Conservation (phyloP, 2,888 invertebrate species). For the Pilophorus perplexus region DNA sequence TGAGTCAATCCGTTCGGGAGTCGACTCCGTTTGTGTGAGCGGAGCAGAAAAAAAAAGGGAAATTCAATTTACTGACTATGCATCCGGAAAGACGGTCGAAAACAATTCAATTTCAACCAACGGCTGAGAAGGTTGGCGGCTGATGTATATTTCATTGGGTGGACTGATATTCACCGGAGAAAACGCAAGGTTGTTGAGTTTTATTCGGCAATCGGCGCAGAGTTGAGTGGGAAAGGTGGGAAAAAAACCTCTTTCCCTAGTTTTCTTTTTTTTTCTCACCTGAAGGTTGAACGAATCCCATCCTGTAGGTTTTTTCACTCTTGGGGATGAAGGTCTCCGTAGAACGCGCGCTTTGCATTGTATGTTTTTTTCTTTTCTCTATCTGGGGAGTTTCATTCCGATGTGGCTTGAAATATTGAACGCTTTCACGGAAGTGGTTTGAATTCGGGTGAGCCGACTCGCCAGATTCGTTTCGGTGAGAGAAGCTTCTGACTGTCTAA, state of each 20-base stretch:
- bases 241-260: not conserved
- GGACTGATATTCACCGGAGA: conserved; percentile 40
- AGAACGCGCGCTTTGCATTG: conserved; percentile 33
- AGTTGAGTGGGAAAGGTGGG: conserved; percentile 14
- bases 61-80: conserved; percentile 34
- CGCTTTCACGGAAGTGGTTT: conserved; percentile 3
- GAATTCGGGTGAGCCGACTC: not conserved
- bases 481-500: too few relatives aligned
- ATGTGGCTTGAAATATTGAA: conserved; percentile 31
- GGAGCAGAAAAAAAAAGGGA: conserved; percentile 17
- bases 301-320: conserved; percentile 17
- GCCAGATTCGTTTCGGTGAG: too few relatives aligned
- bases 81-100: conserved; percentile 32
- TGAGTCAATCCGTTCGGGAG: conserved; percentile 28
- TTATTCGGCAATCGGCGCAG: conserved; percentile 39
- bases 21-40: conserved; percentile 5
- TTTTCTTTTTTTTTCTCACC: conserved; percentile 17
- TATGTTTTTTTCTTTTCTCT: conserved; percentile 2
- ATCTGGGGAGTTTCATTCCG: conserved; percentile 12
- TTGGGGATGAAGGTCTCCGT: not conserved
- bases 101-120: conserved; percentile 31
- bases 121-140: conserved; percentile 8
- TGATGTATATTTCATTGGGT: conserved; percentile 42
- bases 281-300: conserved; percentile 19
- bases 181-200: conserved; percentile 32